Percentiles rank a stretch among this genome's conserved stretches.
Conservation (phyloP, 2,888 invertebrate genomes). For the Cotesia congregata region DNA sequence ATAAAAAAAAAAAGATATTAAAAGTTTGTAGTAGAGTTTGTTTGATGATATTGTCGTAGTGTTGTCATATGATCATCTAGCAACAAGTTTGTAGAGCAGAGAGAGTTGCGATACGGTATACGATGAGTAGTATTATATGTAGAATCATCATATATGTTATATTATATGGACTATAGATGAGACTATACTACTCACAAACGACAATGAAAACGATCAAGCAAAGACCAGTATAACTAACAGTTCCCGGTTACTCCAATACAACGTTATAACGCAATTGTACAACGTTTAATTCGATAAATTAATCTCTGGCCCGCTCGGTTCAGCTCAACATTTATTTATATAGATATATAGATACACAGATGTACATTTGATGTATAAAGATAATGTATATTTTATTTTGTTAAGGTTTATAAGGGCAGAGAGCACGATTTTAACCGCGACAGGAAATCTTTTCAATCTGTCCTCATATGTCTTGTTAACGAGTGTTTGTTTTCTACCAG, state of each 20-base stretch:
- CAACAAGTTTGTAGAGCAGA: background rate
- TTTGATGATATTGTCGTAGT: background rate
- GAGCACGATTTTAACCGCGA: constrained; percentile 57
- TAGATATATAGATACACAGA: background rate
- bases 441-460: constrained; percentile 70
- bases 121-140: background rate
- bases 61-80: background rate
- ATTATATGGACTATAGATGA: background rate
- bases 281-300: constrained; percentile 67
- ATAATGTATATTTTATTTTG: constrained; percentile 3
- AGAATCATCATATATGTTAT: too few relatives aligned
- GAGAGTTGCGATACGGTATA: background rate
- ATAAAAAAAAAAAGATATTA: background rate
- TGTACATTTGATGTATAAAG: too few relatives aligned
- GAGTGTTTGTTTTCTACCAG: constrained; percentile 65
- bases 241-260: constrained; percentile 55
- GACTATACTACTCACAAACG: background rate
- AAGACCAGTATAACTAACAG: constrained; percentile 50
- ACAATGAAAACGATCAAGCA: constrained; percentile 18
- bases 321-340: constrained; percentile 34
- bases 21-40: background rate
- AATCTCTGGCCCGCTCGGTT: constrained; percentile 61
- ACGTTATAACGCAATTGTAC: constrained; percentile 66
- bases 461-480: constrained; percentile 67
- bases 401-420: constrained; percentile 52